phyloP scores from a whole-genome alignment of 2,888 invertebrate species.

The Iphiclides podalirius region DNA sequence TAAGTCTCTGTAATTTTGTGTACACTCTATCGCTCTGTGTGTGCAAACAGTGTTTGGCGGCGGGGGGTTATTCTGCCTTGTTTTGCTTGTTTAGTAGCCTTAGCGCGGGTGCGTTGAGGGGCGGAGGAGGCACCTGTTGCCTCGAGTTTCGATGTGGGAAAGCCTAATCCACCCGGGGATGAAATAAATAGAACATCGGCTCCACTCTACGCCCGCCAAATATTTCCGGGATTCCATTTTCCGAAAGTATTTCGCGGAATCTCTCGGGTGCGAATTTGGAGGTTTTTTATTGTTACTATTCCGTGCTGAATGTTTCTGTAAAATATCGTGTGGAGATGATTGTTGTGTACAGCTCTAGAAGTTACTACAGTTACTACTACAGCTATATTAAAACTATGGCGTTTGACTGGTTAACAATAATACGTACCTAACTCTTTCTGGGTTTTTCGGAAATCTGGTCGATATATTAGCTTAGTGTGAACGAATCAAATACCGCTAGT shows the following conservation, averaged over 20 bases:
- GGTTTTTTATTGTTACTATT: neutral
- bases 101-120: conserved; percentile 23
- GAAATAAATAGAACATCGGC: conserved; percentile 70
- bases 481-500: no score
- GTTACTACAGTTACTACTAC: no score
- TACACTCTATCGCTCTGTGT: conserved; percentile 51
- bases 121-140: conserved; percentile 62
- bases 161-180: conserved; percentile 66
- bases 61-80: conserved; percentile 49
- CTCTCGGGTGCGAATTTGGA: conserved; percentile 32
- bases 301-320: no score
- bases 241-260: conserved; percentile 32
- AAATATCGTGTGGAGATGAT: no score
- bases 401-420: no score
- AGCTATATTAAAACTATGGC: no score
- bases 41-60: conserved; percentile 57
- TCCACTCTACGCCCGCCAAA: conserved; percentile 40
- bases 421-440: no score
- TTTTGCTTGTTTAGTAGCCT: conserved; percentile 56
- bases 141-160: conserved; percentile 51
- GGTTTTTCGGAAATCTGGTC: no score
- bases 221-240: conserved; percentile 35
- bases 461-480: no score
- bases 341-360: no score
- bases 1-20: conserved; percentile 29